These are phyloP conservation scores for Litoditis marina DNA, from an alignment of 2,888 invertebrate species.

Conservation along the genomic window DNA sequence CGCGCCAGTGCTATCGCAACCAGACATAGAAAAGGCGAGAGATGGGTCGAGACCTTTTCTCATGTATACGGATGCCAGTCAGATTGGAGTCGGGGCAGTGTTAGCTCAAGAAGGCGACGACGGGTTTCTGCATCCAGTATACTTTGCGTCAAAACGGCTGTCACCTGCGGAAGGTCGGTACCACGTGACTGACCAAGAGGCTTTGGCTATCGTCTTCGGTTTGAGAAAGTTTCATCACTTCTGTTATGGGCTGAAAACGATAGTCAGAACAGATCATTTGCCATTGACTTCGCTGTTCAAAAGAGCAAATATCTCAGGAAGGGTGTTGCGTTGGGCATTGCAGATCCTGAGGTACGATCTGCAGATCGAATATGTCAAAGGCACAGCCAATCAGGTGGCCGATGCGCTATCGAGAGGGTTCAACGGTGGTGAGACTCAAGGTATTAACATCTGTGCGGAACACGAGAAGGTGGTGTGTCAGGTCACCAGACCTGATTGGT, in stretches of 20 bases:
- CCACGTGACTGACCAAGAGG: conserved; percentile 25
- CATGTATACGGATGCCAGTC: conserved; percentile 25
- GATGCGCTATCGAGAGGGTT: neutral
- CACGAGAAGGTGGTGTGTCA: no score
- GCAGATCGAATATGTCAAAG: conserved; percentile 3
- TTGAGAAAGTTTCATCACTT: conserved; percentile 17
- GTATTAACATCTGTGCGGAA: no score
- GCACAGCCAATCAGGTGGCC: no score
- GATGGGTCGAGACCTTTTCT: conserved; percentile 21
- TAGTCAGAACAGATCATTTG: conserved; percentile 22
- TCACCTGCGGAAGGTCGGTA: conserved; percentile 16
- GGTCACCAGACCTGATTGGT: no score
- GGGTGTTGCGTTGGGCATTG: conserved; percentile 7
- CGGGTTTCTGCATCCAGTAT: no score
- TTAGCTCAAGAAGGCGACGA: no score
- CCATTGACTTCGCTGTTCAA: conserved; percentile 11
- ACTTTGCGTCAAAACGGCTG: conserved; percentile 19
- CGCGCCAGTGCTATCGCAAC: conserved; percentile 18
- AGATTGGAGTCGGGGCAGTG: no score
- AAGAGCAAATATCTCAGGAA: neutral
- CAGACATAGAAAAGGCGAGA: no score
- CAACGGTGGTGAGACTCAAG: no score
- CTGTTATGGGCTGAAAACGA: conserved; percentile 14
- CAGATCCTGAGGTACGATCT: neutral
- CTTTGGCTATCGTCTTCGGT: conserved; percentile 23